Evolutionary conservation across 2,888 invertebrate species (phyloP), one percentile per base, ranked within the genome.

Genomic region (Augiades crinisus): DNA sequence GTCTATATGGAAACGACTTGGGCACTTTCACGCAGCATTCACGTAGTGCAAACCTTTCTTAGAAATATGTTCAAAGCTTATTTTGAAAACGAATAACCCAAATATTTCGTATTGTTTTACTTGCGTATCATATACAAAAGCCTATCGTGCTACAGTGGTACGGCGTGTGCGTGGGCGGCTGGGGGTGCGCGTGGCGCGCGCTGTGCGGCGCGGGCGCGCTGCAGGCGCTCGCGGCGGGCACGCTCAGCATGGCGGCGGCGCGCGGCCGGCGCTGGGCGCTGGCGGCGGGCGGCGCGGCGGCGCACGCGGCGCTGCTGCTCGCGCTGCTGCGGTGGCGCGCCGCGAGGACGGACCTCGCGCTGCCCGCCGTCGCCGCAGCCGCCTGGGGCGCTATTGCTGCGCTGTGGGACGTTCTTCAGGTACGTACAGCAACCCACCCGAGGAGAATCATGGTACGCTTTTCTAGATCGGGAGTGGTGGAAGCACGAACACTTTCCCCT

Each of bases 301-400:
- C 96, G 60, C 95, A 96, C 64, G 93, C 94, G 4, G 95, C 95
- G 61, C 87, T 96, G 5, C 81, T 96, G 59, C 88, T 96, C 66
- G 95, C 95, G 0, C 79, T 95, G 61, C 90, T 95, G 56, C 87
- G 94, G 16, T 96, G 96, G 96, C 92, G 95, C 57, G 96, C 96
- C 0, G 94, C 95, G 0, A 92, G 92, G 54, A 95, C 95, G 47
- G 96, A 96, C 65, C 92, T 95, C 10, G 96, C 95, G 0, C 86
- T 96, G 45, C 95, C 96, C 54, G 95, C 95, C 60, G 94, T 96
- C 14, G 95, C 96, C 44, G 94, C 95, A 2, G 95, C 96, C 0
- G 94, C 95, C 0, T 96, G 96, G 96, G 96, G 95, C 10, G 95
- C 96, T 2, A 96, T 96, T 77, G 95, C 95, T 49, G 94, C 95